Evolutionary conservation across 2,797 vertebrate genomes (phyloP), one percentile per base, ranked within the genome.

Genomic region (Australoheros facetus): DNA sequence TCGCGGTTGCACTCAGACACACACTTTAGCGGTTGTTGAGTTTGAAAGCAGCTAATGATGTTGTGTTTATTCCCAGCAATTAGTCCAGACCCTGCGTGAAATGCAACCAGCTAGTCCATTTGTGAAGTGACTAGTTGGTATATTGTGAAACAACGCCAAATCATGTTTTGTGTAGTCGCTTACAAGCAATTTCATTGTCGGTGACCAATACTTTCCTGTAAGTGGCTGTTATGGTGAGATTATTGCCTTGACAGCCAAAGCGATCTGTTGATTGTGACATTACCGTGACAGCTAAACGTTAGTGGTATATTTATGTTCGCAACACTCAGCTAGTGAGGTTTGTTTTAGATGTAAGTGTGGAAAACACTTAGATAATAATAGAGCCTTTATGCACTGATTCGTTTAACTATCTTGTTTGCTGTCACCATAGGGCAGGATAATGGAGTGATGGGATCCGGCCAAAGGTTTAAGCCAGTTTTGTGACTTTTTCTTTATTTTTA

Each of bases 51-150:
- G 88, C 87, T 85, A 85, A 83, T 81, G 73, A 70, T 37, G 21
- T 62, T 79, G 71, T 87, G 76, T 85, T 85, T 85, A 86, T 90
- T 37, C 73, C 88, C 91, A 93, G 85, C 82, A 87, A 86, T 79
- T 94, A 91, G 90, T 37, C 56, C 86, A 17, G 76, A 85, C 78
- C 88, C 89, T 56, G 28, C 11, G 2, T 55, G 56, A 82, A 80
- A 81, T 4, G 83, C 71, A 77, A 57, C 34, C 37, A 73, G 80
- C 71, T 19, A 3, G 45, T 71, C 32, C 32, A 62, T 16, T 4
- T 77, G 23, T 37, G 30, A 74, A 77, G 75, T 75, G 42, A 76
- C 58, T 55, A 8, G 71, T 66, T 81, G 32, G 78, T 39, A 73
- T 77, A 34, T 64, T 73, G 39, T 56, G 45, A 73, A 32, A 42